phyloP scores from a whole-genome alignment of 2,888 invertebrate species.

The Tupiocoris notatus region DNA sequence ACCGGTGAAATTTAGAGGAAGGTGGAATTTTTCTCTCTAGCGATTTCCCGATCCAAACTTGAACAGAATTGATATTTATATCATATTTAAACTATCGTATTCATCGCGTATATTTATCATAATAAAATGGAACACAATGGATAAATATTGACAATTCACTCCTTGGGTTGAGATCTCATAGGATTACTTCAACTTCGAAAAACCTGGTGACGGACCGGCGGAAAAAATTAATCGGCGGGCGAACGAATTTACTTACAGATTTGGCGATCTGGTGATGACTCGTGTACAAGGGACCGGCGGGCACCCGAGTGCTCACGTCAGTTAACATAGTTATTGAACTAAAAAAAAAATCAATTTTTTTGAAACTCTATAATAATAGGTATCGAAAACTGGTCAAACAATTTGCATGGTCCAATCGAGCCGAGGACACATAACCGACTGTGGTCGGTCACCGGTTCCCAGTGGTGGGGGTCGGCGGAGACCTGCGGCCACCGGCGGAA shows the following conservation, averaged over 20 bases:
- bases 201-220: too few species aligned
- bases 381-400: slow-evolving; percentile 27
- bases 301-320: slow-evolving; percentile 44
- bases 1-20: too few species aligned
- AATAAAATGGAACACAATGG: too few species aligned
- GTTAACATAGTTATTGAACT: slow-evolving; percentile 37
- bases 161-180: too few species aligned
- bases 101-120: too few species aligned
- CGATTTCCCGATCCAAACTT: too few species aligned
- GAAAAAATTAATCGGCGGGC: too few species aligned
- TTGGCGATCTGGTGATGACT: slow-evolving; percentile 41
- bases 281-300: slow-evolving; percentile 40
- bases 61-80: too few species aligned
- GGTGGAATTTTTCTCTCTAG: too few species aligned
- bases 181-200: too few species aligned
- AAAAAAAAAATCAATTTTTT: not conserved
- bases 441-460: slow-evolving; percentile 12
- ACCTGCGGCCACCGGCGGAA: not conserved
- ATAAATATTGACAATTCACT: too few species aligned
- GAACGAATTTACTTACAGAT: slow-evolving; percentile 45
- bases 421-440: slow-evolving; percentile 39
- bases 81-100: too few species aligned
- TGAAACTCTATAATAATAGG: slow-evolving; percentile 3
- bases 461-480: slow-evolving; percentile 31
- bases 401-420: slow-evolving; percentile 32